Percentiles rank a stretch among this genome's conserved stretches.
Conservation (phyloP, 2,888 invertebrate species). For the Heliothis peltigera region DNA sequence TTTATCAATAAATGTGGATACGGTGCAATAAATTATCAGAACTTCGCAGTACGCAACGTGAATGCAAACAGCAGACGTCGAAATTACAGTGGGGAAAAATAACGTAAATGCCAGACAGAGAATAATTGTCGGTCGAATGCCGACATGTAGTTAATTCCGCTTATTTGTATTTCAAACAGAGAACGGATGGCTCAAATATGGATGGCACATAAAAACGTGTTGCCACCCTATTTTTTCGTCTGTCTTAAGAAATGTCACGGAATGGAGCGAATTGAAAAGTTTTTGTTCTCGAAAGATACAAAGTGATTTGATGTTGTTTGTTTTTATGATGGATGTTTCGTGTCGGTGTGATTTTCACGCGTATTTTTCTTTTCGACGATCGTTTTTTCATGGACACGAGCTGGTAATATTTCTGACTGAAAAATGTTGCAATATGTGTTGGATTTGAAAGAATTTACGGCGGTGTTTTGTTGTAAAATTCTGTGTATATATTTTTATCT, state of each 20-base stretch:
- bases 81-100: slow-evolving; percentile 83
- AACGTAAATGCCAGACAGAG: slow-evolving; percentile 76
- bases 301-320: slow-evolving; percentile 59
- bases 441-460: neutral
- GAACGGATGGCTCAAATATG: slow-evolving; percentile 45
- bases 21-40: slow-evolving; percentile 79
- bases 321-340: slow-evolving; percentile 57
- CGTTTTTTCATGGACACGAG: slow-evolving; percentile 47
- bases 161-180: slow-evolving; percentile 76
- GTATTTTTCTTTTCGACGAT: slow-evolving; percentile 51
- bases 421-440: slow-evolving; percentile 29
- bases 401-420: slow-evolving; percentile 29
- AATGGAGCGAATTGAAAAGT: slow-evolving; percentile 47
- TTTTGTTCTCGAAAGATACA: slow-evolving; percentile 51
- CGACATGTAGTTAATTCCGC: slow-evolving; percentile 79
- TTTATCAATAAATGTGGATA: slow-evolving; percentile 81
- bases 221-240: slow-evolving; percentile 38
- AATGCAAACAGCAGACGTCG: slow-evolving; percentile 76
- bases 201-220: slow-evolving; percentile 13
- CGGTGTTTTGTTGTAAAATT: neutral
- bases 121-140: slow-evolving; percentile 79
- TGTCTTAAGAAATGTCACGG: slow-evolving; percentile 43
- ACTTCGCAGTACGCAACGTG: slow-evolving; percentile 73
- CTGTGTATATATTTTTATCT: neutral
- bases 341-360: slow-evolving; percentile 48